Evolutionary conservation across 2,113 vertebrate species (phyloP), one percentile per base, ranked within the genome.

Genomic region (Seriola dumerili): DNA sequence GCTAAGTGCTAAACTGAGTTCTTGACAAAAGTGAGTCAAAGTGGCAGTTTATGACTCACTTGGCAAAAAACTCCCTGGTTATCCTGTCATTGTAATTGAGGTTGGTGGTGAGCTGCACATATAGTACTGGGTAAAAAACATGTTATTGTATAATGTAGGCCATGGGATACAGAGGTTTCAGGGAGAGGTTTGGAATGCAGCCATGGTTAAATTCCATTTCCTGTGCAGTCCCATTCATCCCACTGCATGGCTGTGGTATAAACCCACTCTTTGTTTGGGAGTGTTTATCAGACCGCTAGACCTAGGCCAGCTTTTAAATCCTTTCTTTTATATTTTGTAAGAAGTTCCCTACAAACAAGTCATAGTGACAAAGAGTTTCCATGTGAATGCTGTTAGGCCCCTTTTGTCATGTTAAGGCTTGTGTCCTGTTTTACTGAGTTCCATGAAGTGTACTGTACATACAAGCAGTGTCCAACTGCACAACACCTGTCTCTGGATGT

Each of bases 201-300:
- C 77, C 8, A 80, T 86, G 89, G 90, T 91, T 73, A 62, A 79
- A 78, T 78, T 85, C 81, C 44, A 90, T 86, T 86, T 93, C 81
- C 90, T 88, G 81, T 69, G 23, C 58, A 64, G 72, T 83, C 58
- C 69, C 46, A 84, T 86, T 92, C 92, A 89, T 92, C 88, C 87
- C 88, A 89, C 84, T 65, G 76, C 59, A 40, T 84, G 86, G 38
- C 83, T 94, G 90, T 81, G 91, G 81, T 75, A 12, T 72, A 71
- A 81, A 72, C 70, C 75, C 62, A 54, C 79, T 72, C 69, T 92
- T 81, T 89, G 81, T 93, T 84, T 88, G 42, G 72, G 78, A 75
- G 76, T 88, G 79, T 84, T 83, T 72, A 46, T 86, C 74, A 72
- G 57, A 73, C 50, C 29, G 8, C 19, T 59, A 46, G 25, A 40